Base-by-base conservation (phyloP, 1,140 invertebrate species). In the Psilanteris sp. region DNA sequence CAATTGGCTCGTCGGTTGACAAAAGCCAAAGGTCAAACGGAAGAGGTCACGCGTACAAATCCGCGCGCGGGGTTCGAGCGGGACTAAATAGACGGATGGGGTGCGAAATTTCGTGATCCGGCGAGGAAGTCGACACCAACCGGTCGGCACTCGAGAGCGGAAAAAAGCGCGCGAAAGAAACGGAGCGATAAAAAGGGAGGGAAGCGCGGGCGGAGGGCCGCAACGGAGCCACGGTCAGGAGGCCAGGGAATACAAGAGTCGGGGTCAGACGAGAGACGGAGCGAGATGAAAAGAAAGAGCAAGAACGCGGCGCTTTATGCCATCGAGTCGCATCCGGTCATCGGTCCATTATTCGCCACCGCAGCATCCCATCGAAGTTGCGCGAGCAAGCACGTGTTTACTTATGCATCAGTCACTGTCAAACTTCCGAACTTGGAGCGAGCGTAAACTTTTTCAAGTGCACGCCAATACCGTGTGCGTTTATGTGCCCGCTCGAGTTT, bases 251-350 rank as follows among this genome's bases (percentile, higher is more conserved):
- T 24, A 16, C 36, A 22, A 66, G 57, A 54, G 72, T 62, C 44
- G 50, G 59, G 59, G 57, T 71, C 59, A n/a, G 62, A 55, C 55
- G 44, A 34, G 67, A 50, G 57, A 71, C 70, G 73, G 52, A 57
- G 29, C 15, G 52, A 31, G 24, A 26, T 68, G 43, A 76, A 79
- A 73, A 80, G 79, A 77, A 80, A 78, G 79, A 74, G 79, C 79
- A 78, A 79, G 79, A 82, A 79, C 81, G 76, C 54, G 71, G 57
- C 36, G 79, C 74, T 85, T 85, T 86, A 86, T 87, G 78, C 76
- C 41, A 76, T 54, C 48, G 37, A 79, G 81, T 85, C 81, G 81
- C 81, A 86, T 86, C 85, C 84, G 83, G 83, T 83, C 79, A 83
- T 81, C 77, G 75, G 81, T 83, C 76, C 73, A 81, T 70, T 71